These are phyloP conservation scores for Sphaerophoria taeniata DNA, from an alignment of 2,888 invertebrate species.

Conservation along the genomic window DNA sequence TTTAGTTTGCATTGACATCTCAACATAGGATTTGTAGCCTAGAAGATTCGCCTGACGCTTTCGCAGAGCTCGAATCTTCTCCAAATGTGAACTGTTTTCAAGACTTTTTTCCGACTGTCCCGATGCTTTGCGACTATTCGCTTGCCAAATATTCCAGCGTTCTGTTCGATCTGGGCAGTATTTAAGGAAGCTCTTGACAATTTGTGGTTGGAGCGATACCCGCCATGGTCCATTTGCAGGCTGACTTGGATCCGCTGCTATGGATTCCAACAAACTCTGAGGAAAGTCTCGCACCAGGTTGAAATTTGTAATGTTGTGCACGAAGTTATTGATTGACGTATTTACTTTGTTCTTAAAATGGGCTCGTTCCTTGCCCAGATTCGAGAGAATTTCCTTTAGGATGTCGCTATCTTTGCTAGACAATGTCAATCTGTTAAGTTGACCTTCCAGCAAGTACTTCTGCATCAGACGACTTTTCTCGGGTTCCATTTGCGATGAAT, in stretches of 20 bases:
- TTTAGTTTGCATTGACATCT: constrained; percentile 97
- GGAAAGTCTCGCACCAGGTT: constrained; percentile 90
- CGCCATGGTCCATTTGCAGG: constrained; percentile 91
- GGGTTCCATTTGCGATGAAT: constrained; percentile 80
- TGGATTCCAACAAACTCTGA: constrained; percentile 86
- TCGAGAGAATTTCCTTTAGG: constrained; percentile 84
- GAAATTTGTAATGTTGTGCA: constrained; percentile 87
- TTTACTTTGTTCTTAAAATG: constrained; percentile 88
- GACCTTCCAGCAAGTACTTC: constrained; percentile 92
- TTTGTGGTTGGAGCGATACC: constrained; percentile 89
- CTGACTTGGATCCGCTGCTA: constrained; percentile 86
- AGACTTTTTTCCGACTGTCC: constrained; percentile 85
- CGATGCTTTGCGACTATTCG: constrained; percentile 88
- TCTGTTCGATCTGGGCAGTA: constrained; percentile 91
- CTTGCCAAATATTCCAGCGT: constrained; percentile 94
- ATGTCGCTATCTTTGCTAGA: constrained; percentile 84
- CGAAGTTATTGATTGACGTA: constrained; percentile 87
- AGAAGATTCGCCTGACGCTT: constrained; percentile 89
- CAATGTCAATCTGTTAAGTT: constrained; percentile 91
- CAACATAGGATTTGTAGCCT: constrained; percentile 91
- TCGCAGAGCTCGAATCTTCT: constrained; percentile 89
- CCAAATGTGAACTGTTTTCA: constrained; percentile 89
- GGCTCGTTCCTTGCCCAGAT: constrained; percentile 85
- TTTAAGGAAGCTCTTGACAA: constrained; percentile 90
- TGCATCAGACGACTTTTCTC: constrained; percentile 89